Evolutionary conservation across 1,140 invertebrate species (phyloP).

Genomic region (Diplogasteroides magnus): DNA sequence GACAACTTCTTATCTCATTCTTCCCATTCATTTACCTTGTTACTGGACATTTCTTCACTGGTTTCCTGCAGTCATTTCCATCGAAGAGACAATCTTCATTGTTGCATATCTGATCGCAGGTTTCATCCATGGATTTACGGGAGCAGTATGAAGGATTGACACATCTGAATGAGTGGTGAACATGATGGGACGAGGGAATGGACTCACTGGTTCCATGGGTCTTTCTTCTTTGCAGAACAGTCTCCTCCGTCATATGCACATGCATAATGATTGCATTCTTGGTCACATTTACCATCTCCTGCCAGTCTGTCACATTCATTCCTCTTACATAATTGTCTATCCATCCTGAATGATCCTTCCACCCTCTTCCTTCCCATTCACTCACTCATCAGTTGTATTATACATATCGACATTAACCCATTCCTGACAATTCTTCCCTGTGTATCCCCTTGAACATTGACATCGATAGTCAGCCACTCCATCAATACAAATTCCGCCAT

Average conservation of each 20-base stretch:
- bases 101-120: constrained; percentile 65
- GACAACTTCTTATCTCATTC: too few relatives aligned
- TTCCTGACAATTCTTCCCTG: not conserved
- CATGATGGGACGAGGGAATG: constrained; percentile 65
- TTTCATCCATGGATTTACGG: constrained; percentile 28
- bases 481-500: constrained; percentile 16
- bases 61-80: constrained; percentile 73
- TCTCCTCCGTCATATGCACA: constrained; percentile 93
- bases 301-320: constrained; percentile 27
- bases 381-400: not conserved
- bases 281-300: constrained; percentile 37
- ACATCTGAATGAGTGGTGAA: not conserved
- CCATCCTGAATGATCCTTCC: not conserved
- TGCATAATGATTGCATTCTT: constrained; percentile 75
- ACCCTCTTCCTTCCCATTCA: not conserved
- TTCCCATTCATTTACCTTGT: too few relatives aligned
- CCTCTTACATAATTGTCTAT: constrained; percentile 22
- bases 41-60: too few relatives aligned
- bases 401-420: too few relatives aligned
- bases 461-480: too few relatives aligned
- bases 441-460: not conserved
- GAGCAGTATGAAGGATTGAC: constrained; percentile 1
- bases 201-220: constrained; percentile 88
- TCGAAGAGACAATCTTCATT: constrained; percentile 86
- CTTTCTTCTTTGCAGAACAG: constrained; percentile 74